Conservation (phyloP, 2,888 invertebrate genomes). For the Drosophila monieri region DNA sequence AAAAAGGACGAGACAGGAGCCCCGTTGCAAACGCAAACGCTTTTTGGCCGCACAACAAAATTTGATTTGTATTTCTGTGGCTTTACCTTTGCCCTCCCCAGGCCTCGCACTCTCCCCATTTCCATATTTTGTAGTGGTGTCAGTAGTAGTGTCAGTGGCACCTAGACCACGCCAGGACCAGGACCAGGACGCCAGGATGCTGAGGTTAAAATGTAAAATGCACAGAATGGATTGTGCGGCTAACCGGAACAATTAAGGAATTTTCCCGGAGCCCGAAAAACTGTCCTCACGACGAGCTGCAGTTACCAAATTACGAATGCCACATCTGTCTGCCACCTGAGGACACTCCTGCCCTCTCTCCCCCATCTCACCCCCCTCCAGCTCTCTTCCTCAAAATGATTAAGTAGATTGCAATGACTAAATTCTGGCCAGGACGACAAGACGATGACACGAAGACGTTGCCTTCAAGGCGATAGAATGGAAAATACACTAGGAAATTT, state of each 20-base stretch:
- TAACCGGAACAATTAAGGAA: conserved; percentile 84
- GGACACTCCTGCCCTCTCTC: background rate
- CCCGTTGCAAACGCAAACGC: conserved; percentile 56
- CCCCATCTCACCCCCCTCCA: background rate
- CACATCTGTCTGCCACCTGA: conserved; percentile 32
- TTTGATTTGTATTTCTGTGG: conserved; percentile 83
- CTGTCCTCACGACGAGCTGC: conserved; percentile 20
- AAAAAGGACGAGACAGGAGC: conserved; percentile 5
- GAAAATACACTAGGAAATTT: conserved; percentile 14
- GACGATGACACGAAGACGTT: conserved; percentile 36
- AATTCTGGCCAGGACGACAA: conserved; percentile 63
- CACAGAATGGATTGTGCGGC: conserved; percentile 83
- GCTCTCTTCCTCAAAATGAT: conserved; percentile 64
- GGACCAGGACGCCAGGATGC: conserved; percentile 47
- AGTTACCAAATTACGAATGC: conserved; percentile 72
- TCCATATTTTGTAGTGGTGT: conserved; percentile 3
- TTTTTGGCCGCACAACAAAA: conserved; percentile 81
- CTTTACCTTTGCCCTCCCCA: conserved; percentile 73
- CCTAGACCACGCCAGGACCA: conserved; percentile 68
- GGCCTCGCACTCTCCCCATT: conserved; percentile 21
- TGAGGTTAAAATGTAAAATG: conserved; percentile 81
- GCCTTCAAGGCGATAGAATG: conserved; percentile 32
- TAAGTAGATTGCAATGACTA: conserved; percentile 80
- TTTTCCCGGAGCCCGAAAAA: conserved; percentile 61
- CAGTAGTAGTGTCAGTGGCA: conserved; percentile 71